These are phyloP conservation scores for Acinonyx jubatus DNA, from an alignment of 2,113 vertebrate species.

Conservation along the genomic window DNA sequence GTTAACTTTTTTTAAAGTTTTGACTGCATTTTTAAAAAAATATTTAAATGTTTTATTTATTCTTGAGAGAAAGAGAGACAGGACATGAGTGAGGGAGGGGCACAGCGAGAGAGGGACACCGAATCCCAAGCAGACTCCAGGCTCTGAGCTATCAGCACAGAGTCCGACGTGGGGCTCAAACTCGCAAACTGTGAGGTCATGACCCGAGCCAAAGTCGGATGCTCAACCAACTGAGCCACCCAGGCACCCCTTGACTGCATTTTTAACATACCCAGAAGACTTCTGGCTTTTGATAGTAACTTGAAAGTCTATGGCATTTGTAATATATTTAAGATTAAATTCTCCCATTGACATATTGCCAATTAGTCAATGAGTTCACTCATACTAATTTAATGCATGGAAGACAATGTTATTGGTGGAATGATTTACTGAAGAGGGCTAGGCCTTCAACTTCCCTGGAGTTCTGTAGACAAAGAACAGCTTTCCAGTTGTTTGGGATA, in stretches of 20 bases:
- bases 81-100: too few relatives aligned
- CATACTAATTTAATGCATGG: background rate
- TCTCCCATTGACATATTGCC: background rate
- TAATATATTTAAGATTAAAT: background rate
- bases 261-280: conserved; percentile 16
- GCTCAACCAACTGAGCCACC: too few relatives aligned
- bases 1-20: conserved; percentile 20
- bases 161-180: too few relatives aligned
- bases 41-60: too few relatives aligned
- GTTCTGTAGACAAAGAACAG: background rate
- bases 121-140: too few relatives aligned
- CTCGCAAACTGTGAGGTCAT: too few relatives aligned
- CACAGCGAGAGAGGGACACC: too few relatives aligned
- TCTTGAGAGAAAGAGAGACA: too few relatives aligned
- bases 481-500: background rate
- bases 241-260: background rate
- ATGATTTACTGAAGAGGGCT: background rate
- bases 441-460: background rate
- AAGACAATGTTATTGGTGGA: background rate
- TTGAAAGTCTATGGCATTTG: background rate
- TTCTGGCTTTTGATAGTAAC: background rate
- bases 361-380: background rate
- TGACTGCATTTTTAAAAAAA: background rate
- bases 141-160: too few relatives aligned
- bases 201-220: too few relatives aligned